phyloP scores from a whole-genome alignment of 2,888 invertebrate genomes.

The Meiosimyza platycephala region DNA sequence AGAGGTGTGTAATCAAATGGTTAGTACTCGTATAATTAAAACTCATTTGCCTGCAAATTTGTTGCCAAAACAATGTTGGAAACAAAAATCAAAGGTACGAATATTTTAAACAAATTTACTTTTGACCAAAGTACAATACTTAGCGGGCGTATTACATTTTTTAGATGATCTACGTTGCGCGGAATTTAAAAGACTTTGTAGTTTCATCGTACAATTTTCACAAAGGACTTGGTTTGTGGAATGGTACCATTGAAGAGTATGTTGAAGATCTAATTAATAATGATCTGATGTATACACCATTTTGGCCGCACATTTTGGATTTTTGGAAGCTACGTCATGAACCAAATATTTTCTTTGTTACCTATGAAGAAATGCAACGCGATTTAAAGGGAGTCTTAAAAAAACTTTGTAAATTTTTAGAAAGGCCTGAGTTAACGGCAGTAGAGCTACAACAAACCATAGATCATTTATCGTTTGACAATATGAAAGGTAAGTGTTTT shows the following conservation, averaged over 20 bases:
- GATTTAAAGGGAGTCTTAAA: conserved; percentile 42
- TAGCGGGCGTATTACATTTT: background rate
- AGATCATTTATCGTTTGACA: conserved; percentile 46
- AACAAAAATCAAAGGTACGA: no score
- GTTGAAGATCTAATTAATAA: conserved; percentile 42
- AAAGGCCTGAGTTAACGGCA: conserved; percentile 32
- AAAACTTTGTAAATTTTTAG: conserved; percentile 41
- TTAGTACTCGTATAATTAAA: conserved; percentile 50
- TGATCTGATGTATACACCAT: conserved; percentile 42
- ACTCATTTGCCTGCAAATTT: conserved; percentile 51
- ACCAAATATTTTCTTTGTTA: conserved; percentile 46
- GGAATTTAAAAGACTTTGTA: conserved; percentile 84
- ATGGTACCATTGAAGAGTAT: conserved; percentile 70
- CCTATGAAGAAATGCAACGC: conserved; percentile 50
- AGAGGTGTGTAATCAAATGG: conserved; percentile 18
- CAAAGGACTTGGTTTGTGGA: conserved; percentile 72
- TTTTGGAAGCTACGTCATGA: conserved; percentile 49
- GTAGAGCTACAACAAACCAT: conserved; percentile 38
- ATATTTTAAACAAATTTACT: no score
- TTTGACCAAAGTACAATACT: no score
- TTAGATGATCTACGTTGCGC: conserved; percentile 81
- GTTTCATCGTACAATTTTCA: conserved; percentile 81
- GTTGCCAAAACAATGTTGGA: conserved; percentile 40
- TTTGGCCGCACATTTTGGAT: conserved; percentile 47
- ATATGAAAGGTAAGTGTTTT: conserved; percentile 52